phyloP scores from a whole-genome alignment of 2,797 vertebrate genomes.

The Silurus lanzhouensis region DNA sequence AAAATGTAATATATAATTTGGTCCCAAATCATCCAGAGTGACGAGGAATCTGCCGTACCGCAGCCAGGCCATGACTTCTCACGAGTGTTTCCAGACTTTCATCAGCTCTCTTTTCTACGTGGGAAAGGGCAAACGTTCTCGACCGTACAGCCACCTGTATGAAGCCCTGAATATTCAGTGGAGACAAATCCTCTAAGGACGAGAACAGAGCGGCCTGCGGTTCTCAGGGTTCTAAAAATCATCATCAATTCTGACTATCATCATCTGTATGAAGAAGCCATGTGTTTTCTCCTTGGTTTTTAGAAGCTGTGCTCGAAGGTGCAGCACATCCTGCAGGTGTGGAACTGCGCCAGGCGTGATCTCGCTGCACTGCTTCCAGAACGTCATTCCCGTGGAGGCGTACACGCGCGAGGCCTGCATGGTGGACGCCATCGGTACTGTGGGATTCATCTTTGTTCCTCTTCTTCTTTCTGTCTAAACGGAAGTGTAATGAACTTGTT shows the following conservation, averaged over 20 bases:
- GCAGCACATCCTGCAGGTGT: slow-evolving; percentile 86
- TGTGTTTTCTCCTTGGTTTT: not conserved
- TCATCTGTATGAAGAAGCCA: not conserved
- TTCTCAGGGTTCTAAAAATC: too few species aligned
- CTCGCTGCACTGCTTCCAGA: slow-evolving; percentile 92
- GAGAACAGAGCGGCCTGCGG: too few species aligned
- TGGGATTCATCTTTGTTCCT: not conserved
- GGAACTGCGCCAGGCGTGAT: slow-evolving; percentile 81
- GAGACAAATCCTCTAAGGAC: slow-evolving; percentile 71
- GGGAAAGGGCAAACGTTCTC: slow-evolving; percentile 87
- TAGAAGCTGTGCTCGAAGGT: slow-evolving; percentile 84
- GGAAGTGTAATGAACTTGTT: not conserved
- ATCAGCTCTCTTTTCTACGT: slow-evolving; percentile 87
- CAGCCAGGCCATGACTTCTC: slow-evolving; percentile 69
- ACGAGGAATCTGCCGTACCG: slow-evolving; percentile 85
- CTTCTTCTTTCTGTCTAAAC: not conserved
- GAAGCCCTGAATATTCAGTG: slow-evolving; percentile 79
- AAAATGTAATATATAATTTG: not conserved
- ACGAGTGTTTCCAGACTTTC: slow-evolving; percentile 81
- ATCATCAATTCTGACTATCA: not conserved
- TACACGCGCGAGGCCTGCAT: slow-evolving; percentile 89
- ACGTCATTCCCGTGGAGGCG: slow-evolving; percentile 84
- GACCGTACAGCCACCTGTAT: slow-evolving; percentile 85
- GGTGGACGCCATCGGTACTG: slow-evolving; percentile 86
- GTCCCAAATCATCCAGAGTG: slow-evolving; percentile 68